Conservation (phyloP, 2,113 vertebrate genomes). For the Neogale vison region DNA sequence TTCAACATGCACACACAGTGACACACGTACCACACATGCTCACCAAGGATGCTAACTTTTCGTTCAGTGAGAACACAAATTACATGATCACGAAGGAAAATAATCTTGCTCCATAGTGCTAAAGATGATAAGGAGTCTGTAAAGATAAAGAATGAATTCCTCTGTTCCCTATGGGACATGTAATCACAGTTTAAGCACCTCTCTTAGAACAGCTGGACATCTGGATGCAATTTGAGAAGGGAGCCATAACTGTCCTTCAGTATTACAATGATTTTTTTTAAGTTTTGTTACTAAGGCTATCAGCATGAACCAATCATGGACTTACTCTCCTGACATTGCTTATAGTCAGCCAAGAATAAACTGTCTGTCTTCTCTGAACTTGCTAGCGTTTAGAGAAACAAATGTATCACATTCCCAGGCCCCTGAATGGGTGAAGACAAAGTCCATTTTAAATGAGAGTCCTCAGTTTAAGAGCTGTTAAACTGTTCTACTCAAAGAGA, state of each 20-base stretch:
- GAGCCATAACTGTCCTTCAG: background rate
- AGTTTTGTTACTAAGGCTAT: background rate
- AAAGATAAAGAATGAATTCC: constrained; percentile 41
- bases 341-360: background rate
- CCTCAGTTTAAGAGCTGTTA: background rate
- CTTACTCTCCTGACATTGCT: background rate
- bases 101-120: background rate
- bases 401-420: background rate
- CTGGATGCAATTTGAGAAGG: constrained; percentile 19
- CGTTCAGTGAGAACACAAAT: background rate
- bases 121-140: background rate
- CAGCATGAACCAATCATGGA: background rate
- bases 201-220: constrained; percentile 39
- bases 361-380: background rate
- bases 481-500: background rate
- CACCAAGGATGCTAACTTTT: background rate
- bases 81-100: background rate
- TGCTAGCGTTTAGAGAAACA: background rate
- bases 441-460: background rate
- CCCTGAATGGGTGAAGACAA: background rate
- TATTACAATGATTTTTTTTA: background rate
- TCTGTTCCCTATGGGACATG: background rate
- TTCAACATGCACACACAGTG: background rate
- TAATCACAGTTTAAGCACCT: background rate
- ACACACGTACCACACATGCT: background rate